Evolutionary conservation across 23 tunicate species (phyloP).

Genomic region (Halocynthia aurantium): DNA sequence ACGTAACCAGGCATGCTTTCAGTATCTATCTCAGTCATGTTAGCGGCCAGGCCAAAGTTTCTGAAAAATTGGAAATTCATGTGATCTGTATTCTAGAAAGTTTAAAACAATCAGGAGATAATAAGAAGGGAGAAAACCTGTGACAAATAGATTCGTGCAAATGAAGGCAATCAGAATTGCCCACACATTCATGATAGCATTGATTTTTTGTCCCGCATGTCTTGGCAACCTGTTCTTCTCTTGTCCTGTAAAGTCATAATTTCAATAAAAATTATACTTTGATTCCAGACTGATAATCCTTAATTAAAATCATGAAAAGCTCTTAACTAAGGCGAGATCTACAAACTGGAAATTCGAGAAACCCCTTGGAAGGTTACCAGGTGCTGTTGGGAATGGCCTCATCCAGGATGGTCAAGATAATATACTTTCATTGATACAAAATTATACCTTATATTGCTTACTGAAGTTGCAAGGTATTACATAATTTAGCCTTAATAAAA

Average conservation of each 20-base stretch:
- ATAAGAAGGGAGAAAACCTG: not conserved
- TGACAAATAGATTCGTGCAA: not conserved
- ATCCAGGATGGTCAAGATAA: too few relatives aligned
- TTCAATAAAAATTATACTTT: not conserved
- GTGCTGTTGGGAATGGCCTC: too few relatives aligned
- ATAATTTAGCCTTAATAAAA: too few relatives aligned
- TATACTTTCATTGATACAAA: too few relatives aligned
- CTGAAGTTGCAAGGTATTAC: too few relatives aligned
- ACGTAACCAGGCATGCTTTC: constrained; percentile 12
- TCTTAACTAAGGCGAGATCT: not conserved
- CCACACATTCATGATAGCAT: not conserved
- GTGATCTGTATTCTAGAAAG: not conserved
- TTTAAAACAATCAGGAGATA: not conserved
- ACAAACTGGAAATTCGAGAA: too few relatives aligned
- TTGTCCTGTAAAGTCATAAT: not conserved
- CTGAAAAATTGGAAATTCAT: not conserved
- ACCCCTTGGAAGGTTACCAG: too few relatives aligned
- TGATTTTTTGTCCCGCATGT: not conserved
- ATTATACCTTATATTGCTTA: too few relatives aligned
- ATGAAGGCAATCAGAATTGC: not conserved
- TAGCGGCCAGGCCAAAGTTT: not conserved
- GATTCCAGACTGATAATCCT: not conserved
- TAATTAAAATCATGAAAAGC: not conserved
- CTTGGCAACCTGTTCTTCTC: not conserved
- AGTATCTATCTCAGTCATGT: not conserved